Percentiles rank a stretch among this genome's conserved stretches.
Conservation (phyloP, 2,888 invertebrate species). For the Agriotes lineatus region DNA sequence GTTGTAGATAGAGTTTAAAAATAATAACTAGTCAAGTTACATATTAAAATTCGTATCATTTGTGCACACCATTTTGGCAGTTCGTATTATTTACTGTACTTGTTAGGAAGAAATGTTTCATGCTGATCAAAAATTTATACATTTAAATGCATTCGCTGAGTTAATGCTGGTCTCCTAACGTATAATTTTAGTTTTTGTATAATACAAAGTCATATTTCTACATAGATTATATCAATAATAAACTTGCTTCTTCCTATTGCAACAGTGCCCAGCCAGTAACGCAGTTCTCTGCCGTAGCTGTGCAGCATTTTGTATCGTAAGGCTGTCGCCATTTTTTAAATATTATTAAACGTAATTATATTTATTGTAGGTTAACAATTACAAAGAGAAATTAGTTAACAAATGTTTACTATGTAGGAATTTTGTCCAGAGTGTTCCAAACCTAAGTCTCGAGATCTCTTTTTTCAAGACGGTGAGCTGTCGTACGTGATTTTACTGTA, state of each 20-base stretch:
- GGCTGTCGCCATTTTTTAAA: constrained; percentile 63
- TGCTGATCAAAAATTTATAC: neutral
- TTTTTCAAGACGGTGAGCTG: no score
- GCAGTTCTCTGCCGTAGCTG: constrained; percentile 50
- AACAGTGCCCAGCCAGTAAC: constrained; percentile 55
- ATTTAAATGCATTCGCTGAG: neutral
- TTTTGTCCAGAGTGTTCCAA: constrained; percentile 17
- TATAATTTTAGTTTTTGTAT: constrained; percentile 23
- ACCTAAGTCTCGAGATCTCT: no score
- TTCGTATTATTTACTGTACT: no score
- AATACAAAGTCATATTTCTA: constrained; percentile 45
- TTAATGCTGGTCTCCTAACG: constrained; percentile 12
- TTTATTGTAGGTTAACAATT: constrained; percentile 45
- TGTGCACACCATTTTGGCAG: constrained; percentile 44
- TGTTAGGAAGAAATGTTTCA: no score
- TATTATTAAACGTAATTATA: constrained; percentile 55
- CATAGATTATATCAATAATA: constrained; percentile 47
- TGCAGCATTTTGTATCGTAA: constrained; percentile 59
- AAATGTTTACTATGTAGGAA: constrained; percentile 32
- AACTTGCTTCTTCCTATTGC: constrained; percentile 62
- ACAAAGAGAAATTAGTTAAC: constrained; percentile 42
- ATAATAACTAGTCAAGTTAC: constrained; percentile 45
- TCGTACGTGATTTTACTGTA: no score
- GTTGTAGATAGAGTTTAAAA: constrained; percentile 56
- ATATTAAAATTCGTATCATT: constrained; percentile 49